Evolutionary conservation across 2,797 vertebrate genomes (phyloP).

Genomic region (Falco columbarius): DNA sequence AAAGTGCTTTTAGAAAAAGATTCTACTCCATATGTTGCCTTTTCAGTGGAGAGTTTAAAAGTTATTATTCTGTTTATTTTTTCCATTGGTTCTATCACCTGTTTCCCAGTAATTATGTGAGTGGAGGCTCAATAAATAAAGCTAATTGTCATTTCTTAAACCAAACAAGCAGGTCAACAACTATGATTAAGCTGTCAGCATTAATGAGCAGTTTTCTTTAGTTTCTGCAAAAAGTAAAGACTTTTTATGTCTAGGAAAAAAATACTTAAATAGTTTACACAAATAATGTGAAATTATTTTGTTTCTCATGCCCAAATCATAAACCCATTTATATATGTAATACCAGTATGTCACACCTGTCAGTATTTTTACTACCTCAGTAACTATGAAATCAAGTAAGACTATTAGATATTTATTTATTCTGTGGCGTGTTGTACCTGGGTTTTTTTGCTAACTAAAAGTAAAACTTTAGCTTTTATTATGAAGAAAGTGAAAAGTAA

Average conservation of each 20-base stretch:
- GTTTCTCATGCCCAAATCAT: neutral
- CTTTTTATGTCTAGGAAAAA: neutral
- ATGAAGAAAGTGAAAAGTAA: neutral
- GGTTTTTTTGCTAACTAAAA: neutral
- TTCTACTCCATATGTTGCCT: neutral
- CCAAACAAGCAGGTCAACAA: constrained; percentile 59
- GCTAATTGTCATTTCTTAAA: constrained; percentile 55
- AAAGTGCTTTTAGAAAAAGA: neutral
- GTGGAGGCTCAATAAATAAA: constrained; percentile 48
- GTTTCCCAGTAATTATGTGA: constrained; percentile 49
- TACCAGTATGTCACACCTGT: neutral
- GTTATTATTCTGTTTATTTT: constrained; percentile 56
- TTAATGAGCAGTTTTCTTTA: constrained; percentile 61
- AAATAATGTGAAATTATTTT: neutral
- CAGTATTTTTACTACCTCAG: neutral
- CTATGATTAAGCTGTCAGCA: constrained; percentile 70
- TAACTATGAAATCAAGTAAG: neutral
- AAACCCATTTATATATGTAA: neutral
- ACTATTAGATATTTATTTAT: neutral
- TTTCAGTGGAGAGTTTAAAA: constrained; percentile 23
- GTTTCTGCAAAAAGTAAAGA: constrained; percentile 16
- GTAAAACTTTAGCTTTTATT: neutral
- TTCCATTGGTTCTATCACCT: constrained; percentile 56
- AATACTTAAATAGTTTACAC: neutral
- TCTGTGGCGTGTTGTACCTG: neutral